phyloP scores from a whole-genome alignment of 1,140 invertebrate genomes.

The Drosophila virilis region DNA sequence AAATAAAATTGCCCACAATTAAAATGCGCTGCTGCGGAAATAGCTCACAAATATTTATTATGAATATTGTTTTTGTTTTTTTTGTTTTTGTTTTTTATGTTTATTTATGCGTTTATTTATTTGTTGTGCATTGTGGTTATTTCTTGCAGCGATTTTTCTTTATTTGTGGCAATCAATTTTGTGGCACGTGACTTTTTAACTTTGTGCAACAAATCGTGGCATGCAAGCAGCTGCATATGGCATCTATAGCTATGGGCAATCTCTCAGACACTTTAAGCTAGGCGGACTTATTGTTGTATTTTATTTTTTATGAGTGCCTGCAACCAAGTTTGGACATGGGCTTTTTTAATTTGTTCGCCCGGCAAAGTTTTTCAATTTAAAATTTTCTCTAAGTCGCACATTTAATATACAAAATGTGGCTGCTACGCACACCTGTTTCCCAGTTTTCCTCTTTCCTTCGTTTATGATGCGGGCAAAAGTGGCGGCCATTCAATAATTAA shows the following conservation, averaged over 20 bases:
- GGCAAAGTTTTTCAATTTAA: constrained; percentile 82
- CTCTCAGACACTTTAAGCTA: constrained; percentile 38
- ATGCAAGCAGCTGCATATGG: constrained; percentile 46
- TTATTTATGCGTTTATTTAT: constrained; percentile 10
- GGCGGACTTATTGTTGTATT: constrained; percentile 29
- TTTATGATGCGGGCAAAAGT: constrained; percentile 39
- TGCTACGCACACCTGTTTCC: constrained; percentile 60
- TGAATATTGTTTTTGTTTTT: background rate
- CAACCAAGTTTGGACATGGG: constrained; percentile 62
- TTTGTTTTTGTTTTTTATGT: constrained; percentile 5
- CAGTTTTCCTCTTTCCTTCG: constrained; percentile 17
- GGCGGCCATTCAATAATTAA: constrained; percentile 74
- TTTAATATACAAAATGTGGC: constrained; percentile 73
- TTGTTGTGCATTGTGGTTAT: constrained; percentile 13
- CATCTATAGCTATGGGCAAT: constrained; percentile 57
- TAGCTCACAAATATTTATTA: constrained; percentile 61
- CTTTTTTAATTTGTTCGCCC: constrained; percentile 71
- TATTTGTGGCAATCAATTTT: constrained; percentile 53
- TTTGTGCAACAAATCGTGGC: constrained; percentile 18
- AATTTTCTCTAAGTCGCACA: constrained; percentile 70
- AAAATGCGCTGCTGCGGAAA: constrained; percentile 43
- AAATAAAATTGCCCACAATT: constrained; percentile 41
- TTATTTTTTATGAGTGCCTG: constrained; percentile 11
- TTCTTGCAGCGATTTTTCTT: constrained; percentile 1
- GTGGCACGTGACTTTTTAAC: constrained; percentile 61